Evolutionary conservation across 1,140 invertebrate genomes (phyloP), one percentile per base, ranked within the genome.

Genomic region (Ostrea edulis): DNA sequence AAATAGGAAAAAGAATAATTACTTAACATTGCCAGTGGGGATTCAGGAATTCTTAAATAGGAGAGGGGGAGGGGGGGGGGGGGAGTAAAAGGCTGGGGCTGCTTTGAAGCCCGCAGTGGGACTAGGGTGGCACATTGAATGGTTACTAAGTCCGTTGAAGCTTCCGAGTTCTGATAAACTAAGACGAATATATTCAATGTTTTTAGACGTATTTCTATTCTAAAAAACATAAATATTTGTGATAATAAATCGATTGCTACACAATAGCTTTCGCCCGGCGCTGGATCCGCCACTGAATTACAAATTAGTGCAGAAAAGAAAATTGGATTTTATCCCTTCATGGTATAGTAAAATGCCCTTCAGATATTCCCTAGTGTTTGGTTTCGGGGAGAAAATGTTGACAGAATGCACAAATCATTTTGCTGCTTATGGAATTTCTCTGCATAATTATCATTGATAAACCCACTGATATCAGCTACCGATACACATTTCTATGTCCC

Each of bases 1-100:
- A 90, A 91, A 82, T 22, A 89, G 0, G n/a, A n/a, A n/a, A 88
- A 55, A 85, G 22, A 25, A 8, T 14, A 44, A 44, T 68, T 44
- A 82, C 44, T 82, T 35, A 29, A 17, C 55, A 20, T 20, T 62
- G 20, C 55, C 35, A 44, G 35, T 44, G 35, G 5, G 35, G 5
- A 5, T 2, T 44, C 35, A 44, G 35, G 35, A 44, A n/a, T n/a
- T n/a, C n/a, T n/a, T n/a, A n/a, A n/a, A n/a, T n/a, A n/a, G n/a
- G n/a, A n/a, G n/a, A n/a, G n/a, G n/a, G n/a, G n/a, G n/a, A n/a
- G n/a, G n/a, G n/a, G n/a, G n/a, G n/a, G n/a, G 2, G 35, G 2
- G 35, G 35, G 35, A 5, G 35, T 44, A 44, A 44, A 5, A 5
- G 35, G 35, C 2, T 44, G 5, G 35, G 35, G 35, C 2, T 44